Conservation (phyloP, 2,113 vertebrate genomes). For the Chloropsis hardwickii region DNA sequence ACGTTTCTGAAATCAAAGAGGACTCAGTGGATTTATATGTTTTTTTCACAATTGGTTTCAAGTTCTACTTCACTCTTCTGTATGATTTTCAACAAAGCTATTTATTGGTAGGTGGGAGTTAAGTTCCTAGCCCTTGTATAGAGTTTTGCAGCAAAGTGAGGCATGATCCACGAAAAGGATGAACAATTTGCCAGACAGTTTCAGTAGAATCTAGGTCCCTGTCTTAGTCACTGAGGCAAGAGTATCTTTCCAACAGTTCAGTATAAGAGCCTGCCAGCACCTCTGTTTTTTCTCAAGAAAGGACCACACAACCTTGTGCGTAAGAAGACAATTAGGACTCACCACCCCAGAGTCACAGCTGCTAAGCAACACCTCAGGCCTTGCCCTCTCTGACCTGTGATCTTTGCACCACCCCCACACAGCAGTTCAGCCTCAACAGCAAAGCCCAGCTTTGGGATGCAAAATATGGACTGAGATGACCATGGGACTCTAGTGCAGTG, state of each 20-base stretch:
- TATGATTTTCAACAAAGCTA: neutral
- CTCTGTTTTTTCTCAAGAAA: neutral
- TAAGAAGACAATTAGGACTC: neutral
- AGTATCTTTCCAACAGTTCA: neutral
- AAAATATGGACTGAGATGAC: neutral
- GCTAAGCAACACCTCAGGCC: neutral
- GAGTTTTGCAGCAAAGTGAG: neutral
- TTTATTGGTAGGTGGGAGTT: neutral
- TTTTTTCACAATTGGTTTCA: neutral
- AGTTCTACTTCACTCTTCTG: neutral
- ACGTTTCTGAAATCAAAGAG: neutral
- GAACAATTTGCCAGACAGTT: neutral
- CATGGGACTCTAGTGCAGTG: too few relatives aligned
- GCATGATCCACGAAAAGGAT: neutral
- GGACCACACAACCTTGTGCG: neutral
- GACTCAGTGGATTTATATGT: fast-evolving
- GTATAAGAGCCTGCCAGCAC: neutral
- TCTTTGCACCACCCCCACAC: neutral
- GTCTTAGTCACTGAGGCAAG: neutral
- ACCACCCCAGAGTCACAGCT: neutral
- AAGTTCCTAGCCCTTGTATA: neutral
- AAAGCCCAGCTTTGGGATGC: neutral
- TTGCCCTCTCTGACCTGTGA: neutral
- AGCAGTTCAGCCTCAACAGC: neutral
- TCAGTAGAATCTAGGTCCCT: neutral